Evolutionary conservation across 1,140 invertebrate species (phyloP).

Genomic region (Cydia fagiglandana): DNA sequence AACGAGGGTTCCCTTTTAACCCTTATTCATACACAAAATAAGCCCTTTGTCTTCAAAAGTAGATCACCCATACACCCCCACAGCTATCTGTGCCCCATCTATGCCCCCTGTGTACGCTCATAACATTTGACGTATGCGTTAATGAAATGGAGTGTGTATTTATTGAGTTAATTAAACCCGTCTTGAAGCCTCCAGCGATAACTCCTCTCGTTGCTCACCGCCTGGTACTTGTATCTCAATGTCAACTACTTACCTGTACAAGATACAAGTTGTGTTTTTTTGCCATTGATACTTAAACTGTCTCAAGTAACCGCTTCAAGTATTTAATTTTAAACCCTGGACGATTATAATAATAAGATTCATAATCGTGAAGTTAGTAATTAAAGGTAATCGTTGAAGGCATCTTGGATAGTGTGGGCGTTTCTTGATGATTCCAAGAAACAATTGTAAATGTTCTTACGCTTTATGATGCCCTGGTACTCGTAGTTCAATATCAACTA

Average conservation of each 20-base stretch:
- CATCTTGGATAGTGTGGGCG: conserved; percentile 9
- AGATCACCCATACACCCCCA: neutral
- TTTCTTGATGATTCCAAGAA: conserved; percentile 4
- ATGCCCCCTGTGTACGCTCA: conserved; percentile 43
- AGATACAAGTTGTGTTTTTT: conserved; percentile 8
- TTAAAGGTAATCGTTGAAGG: neutral
- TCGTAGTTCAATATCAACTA: conserved; percentile 19
- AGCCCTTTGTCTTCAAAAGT: conserved; percentile 7
- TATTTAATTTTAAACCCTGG: neutral
- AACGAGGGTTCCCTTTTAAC: neutral
- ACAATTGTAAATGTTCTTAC: neutral
- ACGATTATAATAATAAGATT: neutral
- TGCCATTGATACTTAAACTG: neutral
- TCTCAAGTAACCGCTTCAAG: neutral
- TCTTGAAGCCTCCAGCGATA: conserved; percentile 46
- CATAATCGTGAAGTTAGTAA: neutral
- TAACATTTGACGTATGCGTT: conserved; percentile 75
- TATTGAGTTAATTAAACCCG: conserved; percentile 77
- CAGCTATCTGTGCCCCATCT: conserved; percentile 4
- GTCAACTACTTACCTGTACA: conserved; percentile 22
- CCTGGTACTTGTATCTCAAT: conserved; percentile 27
- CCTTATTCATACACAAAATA: conserved; percentile 6
- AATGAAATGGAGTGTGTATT: conserved; percentile 76
- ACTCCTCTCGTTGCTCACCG: conserved; percentile 18
- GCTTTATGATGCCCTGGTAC: conserved; percentile 11